Evolutionary conservation across 2,888 invertebrate genomes (phyloP).

Genomic region (Idaea aversata): DNA sequence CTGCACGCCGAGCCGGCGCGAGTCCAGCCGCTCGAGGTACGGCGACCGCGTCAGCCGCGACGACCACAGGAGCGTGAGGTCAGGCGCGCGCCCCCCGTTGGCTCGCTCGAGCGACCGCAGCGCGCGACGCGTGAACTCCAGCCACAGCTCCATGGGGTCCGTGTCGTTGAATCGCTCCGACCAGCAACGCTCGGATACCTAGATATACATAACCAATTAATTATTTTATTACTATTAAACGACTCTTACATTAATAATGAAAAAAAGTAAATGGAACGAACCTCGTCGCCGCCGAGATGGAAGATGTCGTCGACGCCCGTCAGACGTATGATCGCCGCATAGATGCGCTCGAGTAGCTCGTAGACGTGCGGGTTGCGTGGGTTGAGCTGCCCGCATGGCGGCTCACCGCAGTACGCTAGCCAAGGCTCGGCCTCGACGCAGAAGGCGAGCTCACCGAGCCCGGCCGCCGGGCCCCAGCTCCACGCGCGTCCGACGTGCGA

Average conservation of each 20-base stretch:
- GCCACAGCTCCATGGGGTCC: slow-evolving; percentile 89
- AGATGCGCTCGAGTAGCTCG: slow-evolving; percentile 85
- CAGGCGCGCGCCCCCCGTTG: slow-evolving; percentile 79
- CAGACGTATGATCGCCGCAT: slow-evolving; percentile 86
- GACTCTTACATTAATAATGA: too few species aligned
- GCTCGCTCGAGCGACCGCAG: slow-evolving; percentile 82
- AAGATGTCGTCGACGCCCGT: slow-evolving; percentile 89
- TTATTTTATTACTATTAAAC: too few species aligned
- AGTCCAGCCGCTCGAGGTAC: slow-evolving; percentile 81
- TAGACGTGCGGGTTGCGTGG: slow-evolving; percentile 90
- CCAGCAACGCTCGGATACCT: slow-evolving; percentile 90
- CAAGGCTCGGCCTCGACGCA: slow-evolving; percentile 91
- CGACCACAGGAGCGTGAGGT: slow-evolving; percentile 86
- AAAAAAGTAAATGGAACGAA: too few species aligned
- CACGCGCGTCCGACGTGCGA: slow-evolving; percentile 94
- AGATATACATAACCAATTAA: too few species aligned
- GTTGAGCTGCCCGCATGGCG: slow-evolving; percentile 92
- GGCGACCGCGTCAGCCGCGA: slow-evolving; percentile 87
- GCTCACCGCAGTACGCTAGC: slow-evolving; percentile 90
- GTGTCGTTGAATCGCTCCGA: slow-evolving; percentile 86
- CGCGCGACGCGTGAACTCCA: slow-evolving; percentile 86
- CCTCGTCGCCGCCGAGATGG: slow-evolving; percentile 90
- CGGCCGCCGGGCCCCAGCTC: slow-evolving; percentile 89
- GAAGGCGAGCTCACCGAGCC: slow-evolving; percentile 88
- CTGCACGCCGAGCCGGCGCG: slow-evolving; percentile 83